Evolutionary conservation across 2,113 vertebrate species (phyloP).

Genomic region (Pachycephala philippinensis): DNA sequence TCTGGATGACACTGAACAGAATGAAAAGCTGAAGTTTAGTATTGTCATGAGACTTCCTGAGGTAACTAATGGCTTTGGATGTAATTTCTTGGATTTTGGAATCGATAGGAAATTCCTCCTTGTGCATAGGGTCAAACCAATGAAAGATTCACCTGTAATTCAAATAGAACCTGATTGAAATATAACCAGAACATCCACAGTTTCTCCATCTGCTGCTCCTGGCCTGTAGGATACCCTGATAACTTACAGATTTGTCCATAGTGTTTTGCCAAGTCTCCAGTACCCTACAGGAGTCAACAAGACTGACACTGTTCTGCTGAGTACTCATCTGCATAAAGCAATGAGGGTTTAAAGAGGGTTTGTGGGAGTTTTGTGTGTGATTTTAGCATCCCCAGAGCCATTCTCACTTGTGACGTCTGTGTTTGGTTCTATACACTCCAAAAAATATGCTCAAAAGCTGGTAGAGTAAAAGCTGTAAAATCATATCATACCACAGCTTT

Average conservation of each 20-base stretch:
- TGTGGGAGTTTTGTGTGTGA: not conserved
- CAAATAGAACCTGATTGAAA: not conserved
- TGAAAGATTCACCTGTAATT: not conserved
- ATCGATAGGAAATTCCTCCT: not conserved
- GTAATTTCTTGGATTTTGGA: not conserved
- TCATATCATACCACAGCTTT: rapidly evolving
- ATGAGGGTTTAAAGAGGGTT: not conserved
- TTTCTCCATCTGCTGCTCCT: not conserved
- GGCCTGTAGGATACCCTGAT: not conserved
- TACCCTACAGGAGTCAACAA: not conserved
- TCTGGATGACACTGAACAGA: constrained; percentile 84
- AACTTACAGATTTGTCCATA: not conserved
- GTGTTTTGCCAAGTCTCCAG: not conserved
- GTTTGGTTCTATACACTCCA: not conserved
- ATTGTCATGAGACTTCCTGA: constrained; percentile 87
- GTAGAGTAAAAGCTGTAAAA: not conserved
- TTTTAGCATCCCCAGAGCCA: not conserved
- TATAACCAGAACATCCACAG: not conserved
- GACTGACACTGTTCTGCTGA: not conserved
- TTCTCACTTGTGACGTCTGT: not conserved
- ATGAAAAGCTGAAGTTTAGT: constrained; percentile 88
- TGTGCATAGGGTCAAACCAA: not conserved
- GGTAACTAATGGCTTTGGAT: constrained; percentile 68
- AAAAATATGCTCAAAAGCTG: not conserved
- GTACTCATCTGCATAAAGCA: not conserved